These are phyloP conservation scores for Patagioenas fasciata DNA, from an alignment of 2,113 vertebrate species.

Conservation along the genomic window DNA sequence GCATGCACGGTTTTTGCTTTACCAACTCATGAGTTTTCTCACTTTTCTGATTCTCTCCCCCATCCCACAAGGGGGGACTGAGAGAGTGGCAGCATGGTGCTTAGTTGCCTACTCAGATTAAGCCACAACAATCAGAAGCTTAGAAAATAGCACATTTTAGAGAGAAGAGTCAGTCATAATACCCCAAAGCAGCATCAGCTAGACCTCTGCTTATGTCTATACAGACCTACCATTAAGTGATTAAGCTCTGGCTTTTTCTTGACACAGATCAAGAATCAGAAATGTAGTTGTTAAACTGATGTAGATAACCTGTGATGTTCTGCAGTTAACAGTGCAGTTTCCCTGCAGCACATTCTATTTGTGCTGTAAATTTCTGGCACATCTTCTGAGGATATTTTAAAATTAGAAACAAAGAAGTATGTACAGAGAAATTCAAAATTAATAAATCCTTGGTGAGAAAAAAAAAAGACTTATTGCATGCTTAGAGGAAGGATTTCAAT, in stretches of 20 bases:
- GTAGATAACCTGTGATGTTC: not conserved
- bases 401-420: not conserved
- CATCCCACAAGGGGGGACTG: no score
- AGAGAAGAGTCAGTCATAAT: not conserved
- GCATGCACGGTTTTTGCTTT: no score
- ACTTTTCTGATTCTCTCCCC: no score
- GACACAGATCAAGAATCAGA: not conserved
- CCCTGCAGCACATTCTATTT: not conserved
- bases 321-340: not conserved
- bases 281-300: not conserved
- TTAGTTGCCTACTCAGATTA: no score
- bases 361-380: not conserved
- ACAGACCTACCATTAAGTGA: not conserved
- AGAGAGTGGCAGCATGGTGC: no score
- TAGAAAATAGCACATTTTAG: not conserved
- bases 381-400: not conserved
- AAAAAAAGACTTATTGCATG: not conserved
- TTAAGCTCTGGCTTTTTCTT: not conserved
- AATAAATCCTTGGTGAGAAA: not conserved
- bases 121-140: not conserved
- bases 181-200: not conserved
- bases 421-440: not conserved
- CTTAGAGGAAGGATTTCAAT: not conserved
- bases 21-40: no score
- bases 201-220: not conserved